Evolutionary conservation across 2,113 vertebrate species (phyloP).

Genomic region (Pristiophorus japonicus): DNA sequence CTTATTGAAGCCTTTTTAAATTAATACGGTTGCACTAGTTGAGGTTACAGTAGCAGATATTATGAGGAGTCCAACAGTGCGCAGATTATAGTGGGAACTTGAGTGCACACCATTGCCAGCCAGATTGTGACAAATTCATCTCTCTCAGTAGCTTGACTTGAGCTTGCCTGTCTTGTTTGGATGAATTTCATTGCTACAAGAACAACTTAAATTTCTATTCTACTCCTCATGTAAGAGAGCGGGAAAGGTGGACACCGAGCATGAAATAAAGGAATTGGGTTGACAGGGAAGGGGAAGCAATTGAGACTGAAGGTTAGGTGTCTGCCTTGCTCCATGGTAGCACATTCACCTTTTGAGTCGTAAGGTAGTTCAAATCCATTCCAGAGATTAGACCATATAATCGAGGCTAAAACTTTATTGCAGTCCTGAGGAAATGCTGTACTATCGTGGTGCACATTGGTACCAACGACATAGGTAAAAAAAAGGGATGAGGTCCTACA

Average conservation of each 20-base stretch:
- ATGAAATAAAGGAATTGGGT: neutral
- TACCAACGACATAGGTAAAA: too few species aligned
- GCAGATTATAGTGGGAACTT: too few species aligned
- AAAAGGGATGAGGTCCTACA: too few species aligned
- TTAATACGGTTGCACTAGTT: too few species aligned
- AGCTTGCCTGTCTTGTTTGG: neutral
- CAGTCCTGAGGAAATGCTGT: neutral
- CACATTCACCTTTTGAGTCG: neutral
- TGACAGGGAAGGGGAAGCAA: neutral
- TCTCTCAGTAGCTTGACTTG: neutral
- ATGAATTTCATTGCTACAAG: neutral
- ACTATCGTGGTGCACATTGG: too few species aligned
- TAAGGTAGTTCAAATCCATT: neutral
- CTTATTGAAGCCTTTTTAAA: too few species aligned
- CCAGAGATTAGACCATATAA: neutral
- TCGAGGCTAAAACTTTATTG: neutral
- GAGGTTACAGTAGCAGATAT: too few species aligned
- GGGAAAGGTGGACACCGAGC: neutral
- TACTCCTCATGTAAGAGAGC: neutral
- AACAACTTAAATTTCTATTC: neutral
- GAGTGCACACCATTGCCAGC: too few species aligned
- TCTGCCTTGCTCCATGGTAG: neutral
- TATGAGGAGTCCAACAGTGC: too few species aligned
- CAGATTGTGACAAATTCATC: too few species aligned
- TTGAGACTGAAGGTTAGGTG: too few species aligned